Base-by-base conservation (phyloP, 2,797 vertebrate species). In the Decapterus maruadsi region DNA sequence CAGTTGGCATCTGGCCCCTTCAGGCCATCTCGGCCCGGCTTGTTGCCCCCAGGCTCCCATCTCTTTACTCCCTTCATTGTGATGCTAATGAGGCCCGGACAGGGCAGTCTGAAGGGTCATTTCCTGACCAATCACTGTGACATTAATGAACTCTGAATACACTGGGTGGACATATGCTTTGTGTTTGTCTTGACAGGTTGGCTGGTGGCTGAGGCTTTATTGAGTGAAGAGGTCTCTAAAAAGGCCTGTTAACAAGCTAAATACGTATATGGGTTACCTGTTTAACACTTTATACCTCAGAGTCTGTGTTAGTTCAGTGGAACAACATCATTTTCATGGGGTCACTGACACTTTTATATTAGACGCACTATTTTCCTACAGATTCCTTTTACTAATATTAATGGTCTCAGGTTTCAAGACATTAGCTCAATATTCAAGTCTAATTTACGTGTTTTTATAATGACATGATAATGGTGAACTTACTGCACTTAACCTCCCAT, bases 81-180 rank as follows among this genome's bases (percentile, higher is more conserved):
- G 62, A 95, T 95, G 93, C 58, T 93, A 94, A 95, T 95, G 66
- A 81, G 55, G 63, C 48, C 65, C 55, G 92, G 90, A 93, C 90
- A 84, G 69, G 56, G 63, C 85, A 61, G 88, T 90, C 90, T 92
- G 83, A 83, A 57, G 89, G 90, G 84, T 91, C 78, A 89, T 87
- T 93, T 94, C 87, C 93, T 94, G 93, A 93, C 92, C 94, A 92
- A 85, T 92, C 85, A 83, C 81, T 68, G 70, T 89, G 92, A 90
- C 92, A 87, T 91, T 94, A 90, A 95, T 95, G 92, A 94, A 92
- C 92, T 94, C 90, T 85, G 78, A 94, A 94, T 86, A 90, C 88
- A 87, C 82, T 82, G 83, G 67, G 48, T 77, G 88, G 82, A 91
- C 85, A 75, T 80, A 26, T 72, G 70, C 85, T 91, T 90, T 88